Percentiles rank a stretch among this genome's conserved stretches.
Conservation (phyloP, 2,113 vertebrate genomes). For the Solenodon paradoxus region DNA sequence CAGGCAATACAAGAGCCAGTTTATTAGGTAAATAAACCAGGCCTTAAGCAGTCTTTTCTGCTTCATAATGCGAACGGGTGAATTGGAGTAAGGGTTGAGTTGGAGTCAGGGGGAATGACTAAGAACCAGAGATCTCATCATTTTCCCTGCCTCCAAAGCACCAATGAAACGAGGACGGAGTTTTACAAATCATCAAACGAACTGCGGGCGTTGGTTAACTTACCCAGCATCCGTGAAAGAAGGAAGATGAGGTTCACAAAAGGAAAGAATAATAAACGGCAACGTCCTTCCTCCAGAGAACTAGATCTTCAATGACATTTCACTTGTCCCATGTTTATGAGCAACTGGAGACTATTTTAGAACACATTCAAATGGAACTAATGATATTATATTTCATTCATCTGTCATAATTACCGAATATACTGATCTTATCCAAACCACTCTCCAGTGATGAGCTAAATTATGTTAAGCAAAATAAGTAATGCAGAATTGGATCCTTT, state of each 20-base stretch:
- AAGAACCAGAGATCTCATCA: background rate
- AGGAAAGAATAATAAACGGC: background rate
- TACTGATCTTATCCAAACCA: background rate
- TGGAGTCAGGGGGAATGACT: background rate
- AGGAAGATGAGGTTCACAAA: background rate
- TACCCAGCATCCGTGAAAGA: background rate
- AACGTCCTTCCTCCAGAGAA: background rate
- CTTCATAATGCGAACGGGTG: slow-evolving; percentile 74
- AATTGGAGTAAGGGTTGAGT: background rate
- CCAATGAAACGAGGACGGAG: background rate
- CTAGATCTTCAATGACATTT: background rate
- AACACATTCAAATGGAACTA: background rate
- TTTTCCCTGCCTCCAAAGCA: background rate
- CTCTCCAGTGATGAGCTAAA: background rate
- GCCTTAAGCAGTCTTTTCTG: slow-evolving; percentile 77
- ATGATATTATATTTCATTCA: background rate
- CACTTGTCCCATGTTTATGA: background rate
- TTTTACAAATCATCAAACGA: background rate
- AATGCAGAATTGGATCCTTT: background rate
- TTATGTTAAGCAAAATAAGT: slow-evolving; percentile 22
- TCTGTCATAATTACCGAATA: slow-evolving; percentile 10
- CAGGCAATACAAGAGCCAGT: slow-evolving; percentile 87
- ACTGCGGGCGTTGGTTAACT: background rate
- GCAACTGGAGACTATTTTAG: background rate
- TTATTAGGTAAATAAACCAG: slow-evolving; percentile 92